Percentiles rank a stretch among this genome's conserved stretches.
phyloP scores from a whole-genome alignment of 2,113 vertebrate genomes.

The Butorides virescens region DNA sequence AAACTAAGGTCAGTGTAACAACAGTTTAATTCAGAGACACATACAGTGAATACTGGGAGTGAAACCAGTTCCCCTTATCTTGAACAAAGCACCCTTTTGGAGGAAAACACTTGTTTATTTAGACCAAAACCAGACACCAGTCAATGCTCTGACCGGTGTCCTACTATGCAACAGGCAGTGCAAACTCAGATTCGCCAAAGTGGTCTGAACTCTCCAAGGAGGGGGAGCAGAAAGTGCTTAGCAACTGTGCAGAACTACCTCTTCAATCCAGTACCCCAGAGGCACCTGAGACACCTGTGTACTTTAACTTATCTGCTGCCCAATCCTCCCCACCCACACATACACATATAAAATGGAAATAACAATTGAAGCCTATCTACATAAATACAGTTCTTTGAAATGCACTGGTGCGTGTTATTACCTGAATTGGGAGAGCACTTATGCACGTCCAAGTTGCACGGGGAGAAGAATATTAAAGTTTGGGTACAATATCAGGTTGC shows the following conservation, averaged over 20 bases:
- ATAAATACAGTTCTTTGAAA: constrained; percentile 10
- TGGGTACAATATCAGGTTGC: neutral
- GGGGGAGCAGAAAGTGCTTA: neutral
- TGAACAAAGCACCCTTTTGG: neutral
- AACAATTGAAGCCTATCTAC: constrained; percentile 5
- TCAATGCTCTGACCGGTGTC: neutral
- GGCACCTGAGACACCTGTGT: neutral
- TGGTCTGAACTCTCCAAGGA: neutral
- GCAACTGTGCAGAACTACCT: neutral
- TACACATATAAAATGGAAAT: constrained; percentile 14
- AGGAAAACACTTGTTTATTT: neutral
- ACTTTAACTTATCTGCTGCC: neutral
- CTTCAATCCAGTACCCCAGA: neutral
- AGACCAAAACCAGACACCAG: neutral
- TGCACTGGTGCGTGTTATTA: neutral
- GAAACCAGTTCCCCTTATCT: neutral
- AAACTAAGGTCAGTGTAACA: neutral
- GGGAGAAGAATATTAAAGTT: neutral
- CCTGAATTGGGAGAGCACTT: neutral
- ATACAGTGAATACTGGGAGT: neutral
- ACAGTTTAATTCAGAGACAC: neutral
- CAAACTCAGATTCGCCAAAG: neutral
- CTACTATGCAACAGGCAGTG: neutral
- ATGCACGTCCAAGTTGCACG: neutral
- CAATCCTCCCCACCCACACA: neutral